Conservation (phyloP, 1,140 invertebrate species). For the Sitophilus oryzae region DNA sequence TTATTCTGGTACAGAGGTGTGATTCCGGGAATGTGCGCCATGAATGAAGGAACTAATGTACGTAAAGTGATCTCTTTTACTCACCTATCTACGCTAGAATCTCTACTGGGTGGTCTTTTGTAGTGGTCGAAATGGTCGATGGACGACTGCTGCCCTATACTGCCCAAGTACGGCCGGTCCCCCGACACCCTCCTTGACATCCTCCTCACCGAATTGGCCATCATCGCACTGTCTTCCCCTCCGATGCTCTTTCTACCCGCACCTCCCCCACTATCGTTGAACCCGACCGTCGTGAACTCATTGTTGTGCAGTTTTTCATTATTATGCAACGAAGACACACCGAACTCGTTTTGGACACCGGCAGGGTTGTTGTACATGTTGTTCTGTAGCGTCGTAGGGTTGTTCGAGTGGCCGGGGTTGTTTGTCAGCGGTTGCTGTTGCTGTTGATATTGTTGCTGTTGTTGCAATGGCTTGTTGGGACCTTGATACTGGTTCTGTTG, state of each 20-base stretch:
- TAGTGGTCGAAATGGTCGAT: constrained; percentile 87
- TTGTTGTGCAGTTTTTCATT: not conserved
- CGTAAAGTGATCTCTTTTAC: too few species aligned
- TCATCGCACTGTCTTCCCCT: constrained; percentile 25
- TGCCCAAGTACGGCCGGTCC: constrained; percentile 50
- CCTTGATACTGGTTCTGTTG: constrained; percentile 7
- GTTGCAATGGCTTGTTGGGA: not conserved
- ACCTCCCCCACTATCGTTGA: not conserved
- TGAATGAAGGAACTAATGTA: too few species aligned
- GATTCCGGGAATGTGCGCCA: too few species aligned
- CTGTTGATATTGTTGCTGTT: constrained; percentile 1
- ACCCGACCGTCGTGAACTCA: not conserved
- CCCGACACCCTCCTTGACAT: constrained; percentile 47
- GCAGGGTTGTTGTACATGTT: constrained; percentile 10
- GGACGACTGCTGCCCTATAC: constrained; percentile 49
- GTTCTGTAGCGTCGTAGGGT: not conserved
- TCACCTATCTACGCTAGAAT: constrained; percentile 74
- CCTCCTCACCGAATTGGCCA: constrained; percentile 37
- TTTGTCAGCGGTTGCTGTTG: constrained; percentile 3
- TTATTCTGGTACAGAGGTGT: too few species aligned
- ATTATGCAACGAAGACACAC: not conserved
- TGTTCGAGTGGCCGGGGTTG: constrained; percentile 1
- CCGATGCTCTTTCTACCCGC: constrained; percentile 28
- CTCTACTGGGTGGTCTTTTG: constrained; percentile 79
- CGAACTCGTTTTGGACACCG: not conserved